phyloP scores from a whole-genome alignment of 2,113 vertebrate species.

The Melanerpes formicivorus region DNA sequence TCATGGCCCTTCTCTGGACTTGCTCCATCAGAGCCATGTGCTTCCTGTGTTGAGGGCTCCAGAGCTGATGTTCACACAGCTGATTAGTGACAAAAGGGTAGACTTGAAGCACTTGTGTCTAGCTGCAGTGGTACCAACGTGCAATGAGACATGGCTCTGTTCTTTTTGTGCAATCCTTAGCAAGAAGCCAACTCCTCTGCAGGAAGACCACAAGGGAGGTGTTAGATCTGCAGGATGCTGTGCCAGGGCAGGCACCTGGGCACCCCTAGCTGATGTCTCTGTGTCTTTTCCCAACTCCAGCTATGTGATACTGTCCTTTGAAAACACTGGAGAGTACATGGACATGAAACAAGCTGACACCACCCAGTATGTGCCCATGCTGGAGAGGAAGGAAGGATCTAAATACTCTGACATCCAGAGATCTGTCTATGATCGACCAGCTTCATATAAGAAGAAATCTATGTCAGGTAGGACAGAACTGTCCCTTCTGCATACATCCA shows the following conservation, averaged over 20 bases:
- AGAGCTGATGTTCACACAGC: not conserved
- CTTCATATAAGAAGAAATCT: constrained; percentile 89
- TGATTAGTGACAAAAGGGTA: not conserved
- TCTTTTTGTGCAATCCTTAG: not conserved
- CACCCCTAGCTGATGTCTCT: not conserved
- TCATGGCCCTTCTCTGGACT: too few species aligned
- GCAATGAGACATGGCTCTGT: not conserved
- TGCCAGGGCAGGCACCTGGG: not conserved
- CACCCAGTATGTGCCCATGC: constrained; percentile 97
- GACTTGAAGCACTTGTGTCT: not conserved
- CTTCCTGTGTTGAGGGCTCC: too few species aligned
- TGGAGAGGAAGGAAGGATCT: constrained; percentile 89
- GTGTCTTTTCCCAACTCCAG: constrained; percentile 71
- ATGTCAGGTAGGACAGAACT: constrained; percentile 76
- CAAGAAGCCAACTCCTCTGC: not conserved
- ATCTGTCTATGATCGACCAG: constrained; percentile 91
- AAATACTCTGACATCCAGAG: constrained; percentile 92
- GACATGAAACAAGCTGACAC: constrained; percentile 97
- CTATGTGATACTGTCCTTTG: constrained; percentile 97
- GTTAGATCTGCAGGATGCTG: not conserved
- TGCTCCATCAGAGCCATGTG: too few species aligned
- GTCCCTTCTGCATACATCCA: not conserved
- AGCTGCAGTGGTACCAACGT: not conserved
- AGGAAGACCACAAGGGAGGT: not conserved
- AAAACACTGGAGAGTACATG: constrained; percentile 97